phyloP scores from a whole-genome alignment of 2,888 invertebrate species.

The Drosophila putrida region DNA sequence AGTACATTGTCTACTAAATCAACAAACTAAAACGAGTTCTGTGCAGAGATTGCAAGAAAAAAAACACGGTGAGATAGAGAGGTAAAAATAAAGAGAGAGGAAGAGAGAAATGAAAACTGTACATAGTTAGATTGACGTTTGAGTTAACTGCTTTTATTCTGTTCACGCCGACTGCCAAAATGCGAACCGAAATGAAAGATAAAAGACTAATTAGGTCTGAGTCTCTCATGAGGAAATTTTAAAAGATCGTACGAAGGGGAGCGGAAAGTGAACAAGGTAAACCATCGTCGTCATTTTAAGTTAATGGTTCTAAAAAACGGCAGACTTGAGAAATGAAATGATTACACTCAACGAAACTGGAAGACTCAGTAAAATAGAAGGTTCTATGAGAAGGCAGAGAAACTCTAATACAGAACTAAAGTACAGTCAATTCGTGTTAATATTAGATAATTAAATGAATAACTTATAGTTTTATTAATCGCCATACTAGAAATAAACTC shows the following conservation, averaged over 20 bases:
- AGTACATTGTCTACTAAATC: not conserved
- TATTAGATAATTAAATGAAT: not conserved
- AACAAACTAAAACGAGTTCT: constrained; percentile 41
- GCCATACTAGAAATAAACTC: not conserved
- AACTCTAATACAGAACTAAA: not conserved
- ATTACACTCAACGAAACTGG: constrained; percentile 29
- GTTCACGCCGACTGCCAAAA: constrained; percentile 45
- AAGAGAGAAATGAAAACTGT: constrained; percentile 29
- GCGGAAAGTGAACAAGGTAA: not conserved
- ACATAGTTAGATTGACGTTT: constrained; percentile 41
- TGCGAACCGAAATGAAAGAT: constrained; percentile 35
- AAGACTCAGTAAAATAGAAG: not conserved
- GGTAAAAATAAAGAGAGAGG: constrained; percentile 9
- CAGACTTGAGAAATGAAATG: not conserved
- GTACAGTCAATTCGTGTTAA: not conserved
- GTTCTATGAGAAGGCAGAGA: not conserved
- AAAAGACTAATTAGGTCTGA: constrained; percentile 61
- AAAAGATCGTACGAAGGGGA: constrained; percentile 13
- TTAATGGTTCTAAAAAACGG: constrained; percentile 13
- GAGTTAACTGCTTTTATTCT: constrained; percentile 26
- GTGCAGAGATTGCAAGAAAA: constrained; percentile 1
- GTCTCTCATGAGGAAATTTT: constrained; percentile 29
- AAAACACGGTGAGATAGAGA: constrained; percentile 10
- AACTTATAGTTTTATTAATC: not conserved
- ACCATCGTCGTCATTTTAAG: constrained; percentile 21